Evolutionary conservation across 2,797 vertebrate species (phyloP).

Genomic region (Pseudochaenichthys georgianus): DNA sequence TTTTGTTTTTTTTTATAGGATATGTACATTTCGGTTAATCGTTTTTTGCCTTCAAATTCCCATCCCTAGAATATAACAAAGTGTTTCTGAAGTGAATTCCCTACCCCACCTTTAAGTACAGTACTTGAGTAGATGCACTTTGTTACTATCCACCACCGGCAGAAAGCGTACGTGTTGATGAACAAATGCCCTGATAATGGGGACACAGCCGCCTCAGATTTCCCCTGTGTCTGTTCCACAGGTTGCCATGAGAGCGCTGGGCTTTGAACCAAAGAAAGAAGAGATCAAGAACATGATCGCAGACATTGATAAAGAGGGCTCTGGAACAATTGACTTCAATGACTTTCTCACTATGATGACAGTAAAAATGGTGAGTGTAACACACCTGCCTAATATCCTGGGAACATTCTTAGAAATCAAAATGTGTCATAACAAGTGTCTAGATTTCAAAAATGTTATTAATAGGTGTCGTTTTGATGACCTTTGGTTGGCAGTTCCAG

Average conservation of each 20-base stretch:
- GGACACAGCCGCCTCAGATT: neutral
- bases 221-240: conserved; percentile 56
- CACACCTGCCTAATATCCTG: neutral
- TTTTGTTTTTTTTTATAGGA: too few species aligned
- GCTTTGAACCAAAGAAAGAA: conserved; percentile 97
- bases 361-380: conserved; percentile 90
- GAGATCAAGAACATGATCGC: conserved; percentile 94
- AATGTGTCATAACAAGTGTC: neutral
- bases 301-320: conserved; percentile 91
- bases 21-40: too few species aligned
- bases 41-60: too few species aligned
- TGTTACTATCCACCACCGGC: neutral
- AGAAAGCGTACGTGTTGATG: neutral
- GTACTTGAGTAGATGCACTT: too few species aligned
- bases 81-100: too few species aligned
- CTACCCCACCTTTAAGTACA: too few species aligned
- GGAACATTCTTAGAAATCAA: neutral
- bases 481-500: too few species aligned
- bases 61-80: too few species aligned
- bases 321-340: conserved; percentile 89
- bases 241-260: conserved; percentile 95
- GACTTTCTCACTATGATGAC: conserved; percentile 95
- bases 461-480: too few species aligned
- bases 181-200: neutral
- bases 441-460: too few species aligned